phyloP scores from a whole-genome alignment of 1,140 invertebrate species.

The Papilio helenus region DNA sequence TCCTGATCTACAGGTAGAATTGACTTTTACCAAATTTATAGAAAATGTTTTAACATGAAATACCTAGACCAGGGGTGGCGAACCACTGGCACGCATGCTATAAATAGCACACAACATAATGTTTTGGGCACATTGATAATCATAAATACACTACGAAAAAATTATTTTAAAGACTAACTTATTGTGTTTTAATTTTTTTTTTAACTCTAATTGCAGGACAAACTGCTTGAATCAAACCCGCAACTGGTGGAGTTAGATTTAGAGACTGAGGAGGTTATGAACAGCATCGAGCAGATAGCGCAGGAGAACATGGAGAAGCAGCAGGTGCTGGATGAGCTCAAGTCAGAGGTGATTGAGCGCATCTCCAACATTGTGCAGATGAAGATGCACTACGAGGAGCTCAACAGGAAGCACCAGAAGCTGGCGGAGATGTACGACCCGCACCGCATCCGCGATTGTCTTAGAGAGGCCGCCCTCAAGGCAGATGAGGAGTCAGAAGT shows the following conservation, averaged over 20 bases:
- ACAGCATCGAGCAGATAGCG: slow-evolving; percentile 88
- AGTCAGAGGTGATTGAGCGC: slow-evolving; percentile 85
- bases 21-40: not conserved
- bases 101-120: too few relatives aligned
- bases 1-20: slow-evolving; percentile 82
- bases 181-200: not conserved
- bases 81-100: too few relatives aligned
- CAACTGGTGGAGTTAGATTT: slow-evolving; percentile 86
- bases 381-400: slow-evolving; percentile 87
- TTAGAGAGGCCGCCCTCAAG: slow-evolving; percentile 83
- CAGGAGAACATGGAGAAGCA: slow-evolving; percentile 88
- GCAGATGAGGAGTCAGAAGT: slow-evolving; percentile 89
- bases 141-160: too few relatives aligned
- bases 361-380: slow-evolving; percentile 87
- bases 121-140: too few relatives aligned
- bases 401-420: slow-evolving; percentile 87
- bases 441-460: slow-evolving; percentile 87
- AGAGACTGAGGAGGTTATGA: slow-evolving; percentile 88
- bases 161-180: not conserved
- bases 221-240: slow-evolving; percentile 87
- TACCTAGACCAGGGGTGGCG: too few relatives aligned
- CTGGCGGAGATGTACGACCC: slow-evolving; percentile 89
- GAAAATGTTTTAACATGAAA: too few relatives aligned
- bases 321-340: slow-evolving; percentile 85
- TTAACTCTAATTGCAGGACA: slow-evolving; percentile 82